Conservation (phyloP, 2,113 vertebrate genomes). For the Mus pahari region DNA sequence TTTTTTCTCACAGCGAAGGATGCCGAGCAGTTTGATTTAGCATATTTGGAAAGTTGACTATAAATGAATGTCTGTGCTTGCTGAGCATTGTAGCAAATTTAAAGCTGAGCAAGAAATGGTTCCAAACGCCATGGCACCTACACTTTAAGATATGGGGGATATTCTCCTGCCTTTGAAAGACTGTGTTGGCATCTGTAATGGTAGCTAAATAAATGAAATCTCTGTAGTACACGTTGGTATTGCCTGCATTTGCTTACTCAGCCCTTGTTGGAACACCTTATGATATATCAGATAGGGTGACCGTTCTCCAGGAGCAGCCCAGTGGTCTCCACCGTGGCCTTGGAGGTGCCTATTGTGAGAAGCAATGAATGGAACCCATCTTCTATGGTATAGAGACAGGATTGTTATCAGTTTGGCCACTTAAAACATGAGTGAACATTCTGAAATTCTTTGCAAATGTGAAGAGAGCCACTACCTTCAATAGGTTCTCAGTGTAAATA, state of each 20-base stretch:
- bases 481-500: not conserved
- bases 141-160: not conserved
- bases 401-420: not conserved
- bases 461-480: not conserved
- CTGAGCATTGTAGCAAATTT: conserved; percentile 23
- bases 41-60: conserved; percentile 65
- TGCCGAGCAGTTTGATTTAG: conserved; percentile 55
- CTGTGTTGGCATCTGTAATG: not conserved
- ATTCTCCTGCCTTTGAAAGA: not conserved
- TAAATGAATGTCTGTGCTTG: conserved; percentile 54
- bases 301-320: not conserved
- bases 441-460: not conserved
- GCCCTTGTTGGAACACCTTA: not conserved
- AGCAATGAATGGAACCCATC: no score
- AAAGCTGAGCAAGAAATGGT: conserved; percentile 50
- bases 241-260: not conserved
- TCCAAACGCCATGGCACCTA: conserved; percentile 29
- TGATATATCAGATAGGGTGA: not conserved
- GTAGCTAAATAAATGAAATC: not conserved
- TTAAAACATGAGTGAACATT: not conserved
- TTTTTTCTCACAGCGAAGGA: conserved; percentile 63
- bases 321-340: not conserved
- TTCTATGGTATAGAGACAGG: not conserved
- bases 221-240: not conserved
- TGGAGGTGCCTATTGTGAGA: not conserved